These are phyloP conservation scores for Hirudinaria manillensis DNA, from an alignment of 2,888 invertebrate species.

Conservation along the genomic window DNA sequence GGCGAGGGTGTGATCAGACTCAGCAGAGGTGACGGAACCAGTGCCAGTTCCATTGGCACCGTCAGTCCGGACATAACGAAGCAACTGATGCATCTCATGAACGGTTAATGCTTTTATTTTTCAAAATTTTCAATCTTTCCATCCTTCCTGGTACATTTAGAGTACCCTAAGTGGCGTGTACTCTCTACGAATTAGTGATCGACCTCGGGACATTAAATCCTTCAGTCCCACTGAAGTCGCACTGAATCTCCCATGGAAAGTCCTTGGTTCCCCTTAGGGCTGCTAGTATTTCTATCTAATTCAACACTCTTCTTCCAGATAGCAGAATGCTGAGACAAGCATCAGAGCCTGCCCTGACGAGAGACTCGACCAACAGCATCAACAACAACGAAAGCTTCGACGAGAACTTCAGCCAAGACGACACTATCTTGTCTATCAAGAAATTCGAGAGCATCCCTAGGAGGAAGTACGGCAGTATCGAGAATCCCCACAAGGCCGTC, in stretches of 20 bases:
- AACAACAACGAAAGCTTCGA: conserved; percentile 17
- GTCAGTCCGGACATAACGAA: conserved; percentile 75
- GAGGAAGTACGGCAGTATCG: conserved; percentile 10
- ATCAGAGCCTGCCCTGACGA: conserved; percentile 65
- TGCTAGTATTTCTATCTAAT: too few relatives aligned
- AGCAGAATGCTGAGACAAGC: conserved; percentile 23
- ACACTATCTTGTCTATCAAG: conserved; percentile 31
- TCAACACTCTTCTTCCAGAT: not conserved
- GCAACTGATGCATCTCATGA: conserved; percentile 7
- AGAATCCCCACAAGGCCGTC: not conserved
- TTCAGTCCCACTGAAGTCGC: too few relatives aligned
- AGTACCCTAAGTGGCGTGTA: too few relatives aligned
- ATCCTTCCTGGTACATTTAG: too few relatives aligned
- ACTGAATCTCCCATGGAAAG: too few relatives aligned
- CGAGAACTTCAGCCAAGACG: conserved; percentile 58
- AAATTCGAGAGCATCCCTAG: conserved; percentile 24
- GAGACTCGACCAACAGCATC: conserved; percentile 71
- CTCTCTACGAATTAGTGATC: too few relatives aligned
- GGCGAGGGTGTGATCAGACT: not conserved
- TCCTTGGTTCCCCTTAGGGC: too few relatives aligned
- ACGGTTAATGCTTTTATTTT: not conserved
- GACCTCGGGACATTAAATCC: too few relatives aligned
- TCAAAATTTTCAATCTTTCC: not conserved
- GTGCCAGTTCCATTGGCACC: conserved; percentile 88
- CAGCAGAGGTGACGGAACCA: conserved; percentile 60